Conservation (phyloP, 2,797 vertebrate species). For the Acanthiza pusilla region DNA sequence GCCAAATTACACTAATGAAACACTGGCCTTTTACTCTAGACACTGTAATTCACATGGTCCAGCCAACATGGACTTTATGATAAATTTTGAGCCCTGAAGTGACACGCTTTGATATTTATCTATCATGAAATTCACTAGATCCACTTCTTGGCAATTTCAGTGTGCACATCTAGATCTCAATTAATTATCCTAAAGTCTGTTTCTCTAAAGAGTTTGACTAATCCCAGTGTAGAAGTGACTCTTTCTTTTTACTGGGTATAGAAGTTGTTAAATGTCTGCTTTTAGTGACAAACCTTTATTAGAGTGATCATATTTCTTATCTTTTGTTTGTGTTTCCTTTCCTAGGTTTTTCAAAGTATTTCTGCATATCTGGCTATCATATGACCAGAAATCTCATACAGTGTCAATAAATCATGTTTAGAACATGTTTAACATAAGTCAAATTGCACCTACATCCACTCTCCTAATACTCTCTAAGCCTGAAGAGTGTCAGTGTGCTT, state of each 20-base stretch:
- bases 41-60: background rate
- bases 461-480: background rate
- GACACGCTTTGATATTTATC: background rate
- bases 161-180: background rate
- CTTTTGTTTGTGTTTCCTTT: background rate
- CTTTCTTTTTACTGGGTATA: background rate
- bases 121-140: background rate
- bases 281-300: background rate
- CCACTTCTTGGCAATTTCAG: background rate
- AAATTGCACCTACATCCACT: background rate
- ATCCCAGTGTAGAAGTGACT: background rate
- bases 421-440: background rate
- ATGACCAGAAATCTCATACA: background rate
- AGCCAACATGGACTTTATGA: background rate
- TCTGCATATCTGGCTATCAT: background rate
- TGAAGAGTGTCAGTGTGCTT: background rate
- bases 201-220: background rate
- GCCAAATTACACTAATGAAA: background rate
- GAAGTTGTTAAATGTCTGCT: background rate
- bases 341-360: background rate
- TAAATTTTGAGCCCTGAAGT: background rate
- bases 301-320: background rate
- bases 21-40: background rate
- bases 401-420: background rate
- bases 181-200: background rate